Evolutionary conservation across 2,888 invertebrate genomes (phyloP), one percentile per base, ranked within the genome.

Genomic region (Drosophila mettleri): DNA sequence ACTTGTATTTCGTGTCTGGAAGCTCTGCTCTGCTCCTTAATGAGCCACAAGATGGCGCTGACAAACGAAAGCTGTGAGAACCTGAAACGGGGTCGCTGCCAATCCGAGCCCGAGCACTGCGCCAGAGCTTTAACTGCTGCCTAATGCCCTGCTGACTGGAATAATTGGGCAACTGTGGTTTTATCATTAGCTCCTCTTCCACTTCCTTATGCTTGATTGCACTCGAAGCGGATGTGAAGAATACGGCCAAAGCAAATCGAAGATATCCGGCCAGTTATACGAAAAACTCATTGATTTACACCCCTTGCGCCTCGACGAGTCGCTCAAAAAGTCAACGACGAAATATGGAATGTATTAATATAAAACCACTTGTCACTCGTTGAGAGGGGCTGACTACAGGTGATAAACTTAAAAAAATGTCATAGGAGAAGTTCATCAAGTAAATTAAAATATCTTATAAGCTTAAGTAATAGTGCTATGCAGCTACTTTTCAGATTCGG

Each of bases 171-270:
- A 58, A 31, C 62, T 76, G 75, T 66, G 76, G 73, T 76, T 76
- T 20, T 46, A 58, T 55, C 63, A 29, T 31, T 58, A 53, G 63
- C 54, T 62, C 18, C 46, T 60, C 46, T 48, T 29, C 31, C 38
- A 55, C 45, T 58, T 65, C 36, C 57, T 34, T 61, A 63, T 66
- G 68, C 55, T 65, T 69, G 78, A 74, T 78, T 75, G 69, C 68
- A 48, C 66, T 55, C 22, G 31, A 66, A 81, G 48, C 86, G 86
- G 80, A 87, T 83, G 83, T 82, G 76, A 16, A 45, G 76, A 54
- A 79, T 70, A 72, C 75, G 52, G 52, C 54, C 63, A 69, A 61
- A 58, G 57, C 70, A 85, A 87, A 87, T 79, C 78, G 81, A 74
- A 83, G 74, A 83, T 79, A 74, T 80, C 77, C 77, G 77, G 74